Evolutionary conservation across 2,888 invertebrate species (phyloP).

Genomic region (Scaptomyza cyrtandrae): DNA sequence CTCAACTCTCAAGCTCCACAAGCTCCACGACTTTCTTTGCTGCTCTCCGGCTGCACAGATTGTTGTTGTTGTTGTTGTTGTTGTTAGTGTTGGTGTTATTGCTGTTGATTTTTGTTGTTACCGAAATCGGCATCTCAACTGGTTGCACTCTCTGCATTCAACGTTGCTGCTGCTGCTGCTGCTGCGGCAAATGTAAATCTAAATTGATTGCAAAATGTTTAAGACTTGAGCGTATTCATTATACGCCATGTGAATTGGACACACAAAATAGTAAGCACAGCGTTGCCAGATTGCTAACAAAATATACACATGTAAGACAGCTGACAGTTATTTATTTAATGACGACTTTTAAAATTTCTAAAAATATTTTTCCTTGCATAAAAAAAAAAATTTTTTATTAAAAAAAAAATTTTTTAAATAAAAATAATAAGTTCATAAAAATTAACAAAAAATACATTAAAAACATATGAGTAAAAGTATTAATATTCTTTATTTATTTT

Average conservation of each 20-base stretch:
- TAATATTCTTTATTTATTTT: too few relatives aligned
- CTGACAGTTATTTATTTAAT: too few relatives aligned
- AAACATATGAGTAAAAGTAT: too few relatives aligned
- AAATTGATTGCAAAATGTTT: conserved; percentile 77
- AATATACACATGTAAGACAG: not conserved
- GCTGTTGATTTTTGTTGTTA: conserved; percentile 35
- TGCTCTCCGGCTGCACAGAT: conserved; percentile 36
- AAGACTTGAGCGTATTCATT: conserved; percentile 55
- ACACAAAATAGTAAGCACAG: not conserved
- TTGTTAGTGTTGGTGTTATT: conserved; percentile 26
- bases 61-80: conserved; percentile 16
- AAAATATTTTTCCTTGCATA: too few relatives aligned
- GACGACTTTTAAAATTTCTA: too few relatives aligned
- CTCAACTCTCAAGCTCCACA: conserved; percentile 10
- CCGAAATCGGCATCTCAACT: conserved; percentile 55
- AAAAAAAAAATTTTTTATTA: too few relatives aligned
- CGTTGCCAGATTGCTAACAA: conserved; percentile 54
- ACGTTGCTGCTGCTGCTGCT: conserved; percentile 39
- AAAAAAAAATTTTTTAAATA: too few relatives aligned
- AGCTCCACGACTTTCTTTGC: conserved; percentile 55
- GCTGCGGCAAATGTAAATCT: conserved; percentile 72
- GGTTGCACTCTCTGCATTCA: conserved; percentile 38
- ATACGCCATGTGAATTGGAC: conserved; percentile 48
- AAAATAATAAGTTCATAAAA: too few relatives aligned
- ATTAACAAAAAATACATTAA: too few relatives aligned